Evolutionary conservation across 2,888 invertebrate species (phyloP), one percentile per base, ranked within the genome.

Genomic region (Hydraecia micacea): DNA sequence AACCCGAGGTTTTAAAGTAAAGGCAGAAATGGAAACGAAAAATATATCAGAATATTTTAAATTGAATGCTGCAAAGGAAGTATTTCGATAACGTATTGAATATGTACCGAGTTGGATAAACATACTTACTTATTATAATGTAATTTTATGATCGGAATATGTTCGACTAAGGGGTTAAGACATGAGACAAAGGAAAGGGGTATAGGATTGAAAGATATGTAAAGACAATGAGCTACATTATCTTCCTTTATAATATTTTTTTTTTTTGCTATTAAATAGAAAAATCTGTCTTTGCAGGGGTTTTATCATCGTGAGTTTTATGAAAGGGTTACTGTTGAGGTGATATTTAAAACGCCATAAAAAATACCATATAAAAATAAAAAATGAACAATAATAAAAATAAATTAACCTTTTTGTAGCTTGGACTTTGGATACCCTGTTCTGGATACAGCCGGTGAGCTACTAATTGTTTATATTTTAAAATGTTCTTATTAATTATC

Each of bases 1-100:
- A 32, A 80, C 32, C 25, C 42, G 18, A 71, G 42, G 42, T 70
- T 70, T 63, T 46, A 63, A 36, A 80, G 13, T 80, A 42, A 32
- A 18, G 18, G 21, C 49, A 70, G 25, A 73, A 73, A 81, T 74
- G 15, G 15, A 58, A 58, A 42, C 15, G 65, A 39, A 66, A 66
- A 81, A 66, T 60, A 66, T 42, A 28, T 52, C 32, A 60, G 60
- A 75, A 75, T 42, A 74, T 81, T 79, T 75, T 25, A 42, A 79
- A 75, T 74, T 60, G 9, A 67, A 66, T 52, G 18, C 49, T 52
- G 32, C 66, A 60, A 60, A 81, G 18, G 21, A 49, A 42, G 25
- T 28, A 28, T 73, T 60, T 58, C 58, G 58, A 75, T 42, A 74
- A 9, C 32, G n/a, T 79, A 74, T 81, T 74, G 75, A 66, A 42